phyloP scores from a whole-genome alignment of 2,113 vertebrate genomes.

The Campylorhamphus procurvoides region DNA sequence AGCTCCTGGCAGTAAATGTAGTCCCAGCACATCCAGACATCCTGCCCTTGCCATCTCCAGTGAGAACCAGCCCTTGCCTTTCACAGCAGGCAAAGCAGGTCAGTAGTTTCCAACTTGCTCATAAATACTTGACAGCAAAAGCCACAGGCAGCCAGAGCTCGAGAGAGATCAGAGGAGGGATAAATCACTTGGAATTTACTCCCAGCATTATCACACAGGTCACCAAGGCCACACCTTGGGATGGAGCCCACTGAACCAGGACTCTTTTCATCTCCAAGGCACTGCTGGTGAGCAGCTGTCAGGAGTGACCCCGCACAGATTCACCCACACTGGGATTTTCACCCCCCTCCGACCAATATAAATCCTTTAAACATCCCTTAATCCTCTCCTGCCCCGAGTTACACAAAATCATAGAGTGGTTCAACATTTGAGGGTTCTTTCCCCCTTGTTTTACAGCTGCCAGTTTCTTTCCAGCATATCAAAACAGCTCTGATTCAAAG shows the following conservation, averaged over 20 bases:
- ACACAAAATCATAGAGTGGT: neutral
- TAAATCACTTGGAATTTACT: neutral
- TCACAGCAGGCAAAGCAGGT: neutral
- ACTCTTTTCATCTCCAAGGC: neutral
- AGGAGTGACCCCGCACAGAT: fast-evolving
- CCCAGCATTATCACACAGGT: neutral
- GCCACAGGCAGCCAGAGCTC: neutral
- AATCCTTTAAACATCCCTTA: neutral
- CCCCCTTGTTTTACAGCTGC: neutral
- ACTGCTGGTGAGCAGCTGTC: fast-evolving
- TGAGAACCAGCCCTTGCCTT: neutral
- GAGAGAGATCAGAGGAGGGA: neutral
- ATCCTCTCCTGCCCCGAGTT: neutral
- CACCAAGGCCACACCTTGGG: neutral
- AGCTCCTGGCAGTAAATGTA: neutral
- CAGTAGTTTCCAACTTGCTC: neutral
- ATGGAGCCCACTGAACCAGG: neutral
- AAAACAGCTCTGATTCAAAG: constrained; percentile 39
- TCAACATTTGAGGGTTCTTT: neutral
- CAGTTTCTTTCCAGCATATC: neutral
- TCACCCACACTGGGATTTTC: neutral
- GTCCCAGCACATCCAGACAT: neutral
- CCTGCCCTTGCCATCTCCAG: neutral
- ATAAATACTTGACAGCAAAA: neutral
- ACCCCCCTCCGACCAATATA: neutral